A percentile compares a stretch with the other conserved stretches of the same genome.
These are phyloP conservation scores for Antheraea mylitta DNA, from an alignment of 1,140 invertebrate genomes.

Conservation along the genomic window DNA sequence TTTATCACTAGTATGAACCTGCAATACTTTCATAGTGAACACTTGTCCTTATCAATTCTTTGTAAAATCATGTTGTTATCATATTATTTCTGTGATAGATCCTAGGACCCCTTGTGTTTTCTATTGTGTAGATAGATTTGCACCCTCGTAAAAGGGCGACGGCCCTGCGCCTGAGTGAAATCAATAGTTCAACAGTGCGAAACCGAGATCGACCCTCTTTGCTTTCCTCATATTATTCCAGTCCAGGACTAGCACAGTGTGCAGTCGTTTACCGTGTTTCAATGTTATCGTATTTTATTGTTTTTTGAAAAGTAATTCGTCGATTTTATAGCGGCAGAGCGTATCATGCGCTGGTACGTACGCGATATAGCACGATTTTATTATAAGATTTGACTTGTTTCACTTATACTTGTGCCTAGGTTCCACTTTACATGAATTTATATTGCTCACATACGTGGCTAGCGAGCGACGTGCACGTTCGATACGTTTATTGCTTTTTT, in stretches of 20 bases:
- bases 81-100: not conserved
- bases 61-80: not conserved
- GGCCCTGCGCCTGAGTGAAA: conserved; percentile 67
- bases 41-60: not conserved
- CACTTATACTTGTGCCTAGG: conserved; percentile 33
- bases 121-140: conserved; percentile 32
- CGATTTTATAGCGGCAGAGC: conserved; percentile 48
- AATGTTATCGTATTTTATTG: conserved; percentile 72
- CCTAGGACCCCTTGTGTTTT: conserved; percentile 26
- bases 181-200: conserved; percentile 56
- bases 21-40: not conserved
- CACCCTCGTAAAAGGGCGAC: conserved; percentile 41
- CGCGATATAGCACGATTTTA: conserved; percentile 35
- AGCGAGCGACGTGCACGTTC: conserved; percentile 15
- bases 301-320: conserved; percentile 65
- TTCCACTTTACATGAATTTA: not conserved
- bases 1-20: not conserved
- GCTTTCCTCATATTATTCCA: conserved; percentile 35
- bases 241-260: conserved; percentile 24
- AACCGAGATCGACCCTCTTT: conserved; percentile 32
- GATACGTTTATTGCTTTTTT: conserved; percentile 11
- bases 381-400: conserved; percentile 51
- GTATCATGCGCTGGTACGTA: conserved; percentile 68
- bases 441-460: not conserved
- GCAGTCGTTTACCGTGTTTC: conserved; percentile 33